These are phyloP conservation scores for Psittacula cyanocephala DNA, from an alignment of 2,113 vertebrate species.

Conservation along the genomic window DNA sequence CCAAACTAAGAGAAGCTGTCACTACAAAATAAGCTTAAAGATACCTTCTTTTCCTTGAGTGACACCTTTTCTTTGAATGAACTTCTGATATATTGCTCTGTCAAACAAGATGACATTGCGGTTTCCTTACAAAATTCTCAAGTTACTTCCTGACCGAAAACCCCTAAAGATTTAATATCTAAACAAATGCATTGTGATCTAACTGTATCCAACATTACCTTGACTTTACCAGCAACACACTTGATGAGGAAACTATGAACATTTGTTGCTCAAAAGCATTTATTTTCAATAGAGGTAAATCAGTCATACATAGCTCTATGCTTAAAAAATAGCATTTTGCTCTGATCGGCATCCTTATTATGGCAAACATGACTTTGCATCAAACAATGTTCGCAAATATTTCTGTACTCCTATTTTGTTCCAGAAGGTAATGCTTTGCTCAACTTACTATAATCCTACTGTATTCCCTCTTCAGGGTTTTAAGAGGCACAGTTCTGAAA, in stretches of 20 bases:
- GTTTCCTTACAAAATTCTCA: not conserved
- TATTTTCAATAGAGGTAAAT: not conserved
- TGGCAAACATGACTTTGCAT: constrained; percentile 18
- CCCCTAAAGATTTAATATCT: not conserved
- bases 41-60: not conserved
- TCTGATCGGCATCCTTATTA: not conserved
- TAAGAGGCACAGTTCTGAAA: not conserved
- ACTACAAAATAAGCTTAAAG: not conserved
- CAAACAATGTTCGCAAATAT: not conserved
- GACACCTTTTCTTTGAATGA: not conserved
- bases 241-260: not conserved
- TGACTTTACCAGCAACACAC: not conserved
- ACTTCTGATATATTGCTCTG: not conserved
- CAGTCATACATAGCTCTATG: not conserved
- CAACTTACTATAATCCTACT: not conserved
- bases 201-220: not conserved
- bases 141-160: not conserved
- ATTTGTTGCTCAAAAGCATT: not conserved
- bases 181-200: not conserved
- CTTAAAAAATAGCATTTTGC: not conserved
- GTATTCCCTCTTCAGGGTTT: not conserved
- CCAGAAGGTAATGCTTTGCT: constrained; percentile 4
- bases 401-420: not conserved
- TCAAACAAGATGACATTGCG: not conserved
- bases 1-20: not conserved